These are phyloP conservation scores for Enteromius radiatus DNA, from an alignment of 2,797 vertebrate species.

Conservation along the genomic window DNA sequence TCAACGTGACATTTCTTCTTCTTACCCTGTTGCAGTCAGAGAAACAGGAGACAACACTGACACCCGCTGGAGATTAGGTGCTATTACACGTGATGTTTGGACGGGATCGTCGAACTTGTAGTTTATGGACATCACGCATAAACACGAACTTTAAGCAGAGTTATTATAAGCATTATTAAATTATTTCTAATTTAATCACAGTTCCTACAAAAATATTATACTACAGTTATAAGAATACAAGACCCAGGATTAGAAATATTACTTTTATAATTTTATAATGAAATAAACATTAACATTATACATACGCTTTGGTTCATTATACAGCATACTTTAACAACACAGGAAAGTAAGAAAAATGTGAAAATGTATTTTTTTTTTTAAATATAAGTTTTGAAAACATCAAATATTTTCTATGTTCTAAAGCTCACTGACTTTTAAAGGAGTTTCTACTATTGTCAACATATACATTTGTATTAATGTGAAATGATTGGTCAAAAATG, in stretches of 20 bases:
- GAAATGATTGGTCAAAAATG: too few species aligned
- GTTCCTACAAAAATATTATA: background rate
- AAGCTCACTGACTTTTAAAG: background rate
- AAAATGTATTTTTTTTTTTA: background rate
- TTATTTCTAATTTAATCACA: background rate
- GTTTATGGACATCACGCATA: background rate
- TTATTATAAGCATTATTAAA: background rate
- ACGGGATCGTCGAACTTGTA: background rate
- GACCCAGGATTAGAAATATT: background rate
- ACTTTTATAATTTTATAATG: background rate
- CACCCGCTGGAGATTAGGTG: background rate
- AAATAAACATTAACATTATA: background rate
- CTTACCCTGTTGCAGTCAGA: background rate
- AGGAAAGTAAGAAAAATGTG: background rate
- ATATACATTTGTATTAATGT: too few species aligned
- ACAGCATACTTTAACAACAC: background rate
- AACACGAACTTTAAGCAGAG: conserved; percentile 2
- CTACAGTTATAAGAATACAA: background rate
- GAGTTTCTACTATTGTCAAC: background rate
- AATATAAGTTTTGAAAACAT: background rate
- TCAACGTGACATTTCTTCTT: conserved; percentile 21
- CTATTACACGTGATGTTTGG: background rate
- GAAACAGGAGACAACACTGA: background rate
- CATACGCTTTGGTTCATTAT: background rate
- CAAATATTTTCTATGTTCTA: background rate